Base-by-base conservation (phyloP, 2,888 invertebrate species). In the Smittia sp. region DNA sequence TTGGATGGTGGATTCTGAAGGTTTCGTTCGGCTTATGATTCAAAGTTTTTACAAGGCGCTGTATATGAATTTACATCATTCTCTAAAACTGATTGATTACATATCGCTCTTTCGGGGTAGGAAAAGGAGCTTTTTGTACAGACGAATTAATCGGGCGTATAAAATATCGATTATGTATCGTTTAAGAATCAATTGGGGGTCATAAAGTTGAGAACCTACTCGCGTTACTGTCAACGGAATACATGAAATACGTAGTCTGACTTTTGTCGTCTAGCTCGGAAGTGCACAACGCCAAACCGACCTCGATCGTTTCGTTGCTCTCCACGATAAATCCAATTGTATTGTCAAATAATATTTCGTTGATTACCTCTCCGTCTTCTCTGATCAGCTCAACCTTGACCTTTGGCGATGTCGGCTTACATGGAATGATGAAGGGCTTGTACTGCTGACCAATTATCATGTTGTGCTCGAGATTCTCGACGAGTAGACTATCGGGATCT, bases 391-490 rank as follows among this genome's bases (percentile, higher is more conserved):
- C 76, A 0, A 89, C 87, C 18, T 82, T 79, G 1, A 86, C 81
- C 74, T 84, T 80, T 1, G 88, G 88, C 65, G 86, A 84, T 1
- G 89, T 86, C 3, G 89, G 88, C 65, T 86, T 85, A 77, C 90
- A 90, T 22, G 89, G 88, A 76, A 90, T 84, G 0, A 84, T 77
- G 0, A 83, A 81, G 22, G 82, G 79, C 1, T 77, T 78, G 75
- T 82, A 81, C 75, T 85, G 84, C 1, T 77, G 77, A 0, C 80
- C 83, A 1, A 80, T 80, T 11, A 82, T 77, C 0, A 81, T 76
- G 77, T 79, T 4, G 80, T 79, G 1, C 74, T 67, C 11, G 76
- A 75, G 9, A 0, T 74, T 69, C 13, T 82, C 79, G 3, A 83
- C 84, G 70, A 87, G 80, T n/a, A 84, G 79, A 75, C 81, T 80